A percentile compares a stretch with the other conserved stretches of the same genome.
Evolutionary conservation across 1,140 invertebrate species (phyloP).

Genomic region (Anoplophora glabripennis): DNA sequence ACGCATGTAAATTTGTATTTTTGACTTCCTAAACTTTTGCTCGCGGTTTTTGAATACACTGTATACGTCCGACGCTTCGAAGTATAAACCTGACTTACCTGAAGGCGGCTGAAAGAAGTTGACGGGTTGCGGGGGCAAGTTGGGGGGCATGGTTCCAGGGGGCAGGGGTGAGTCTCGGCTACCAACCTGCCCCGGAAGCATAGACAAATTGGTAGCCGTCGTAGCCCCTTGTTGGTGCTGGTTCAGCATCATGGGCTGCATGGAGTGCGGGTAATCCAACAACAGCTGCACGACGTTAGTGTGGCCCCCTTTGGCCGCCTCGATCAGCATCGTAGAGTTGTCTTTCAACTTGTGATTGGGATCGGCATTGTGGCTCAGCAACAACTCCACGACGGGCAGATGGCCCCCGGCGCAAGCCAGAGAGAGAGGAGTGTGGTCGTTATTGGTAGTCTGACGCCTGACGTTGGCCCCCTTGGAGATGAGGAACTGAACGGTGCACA

Average conservation of each 20-base stretch:
- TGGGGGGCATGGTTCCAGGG: constrained; percentile 38
- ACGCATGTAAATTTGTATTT: too few relatives aligned
- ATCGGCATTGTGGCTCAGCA: constrained; percentile 88
- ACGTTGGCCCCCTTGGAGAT: constrained; percentile 93
- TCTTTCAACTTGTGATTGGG: constrained; percentile 97
- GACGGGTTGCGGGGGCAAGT: constrained; percentile 46
- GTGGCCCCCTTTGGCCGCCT: constrained; percentile 96
- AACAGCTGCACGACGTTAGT: constrained; percentile 91
- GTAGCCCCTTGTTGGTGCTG: constrained; percentile 46
- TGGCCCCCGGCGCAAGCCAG: constrained; percentile 96
- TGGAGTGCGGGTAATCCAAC: constrained; percentile 89
- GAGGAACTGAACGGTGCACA: constrained; percentile 96
- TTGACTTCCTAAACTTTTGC: too few relatives aligned
- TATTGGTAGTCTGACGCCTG: constrained; percentile 87
- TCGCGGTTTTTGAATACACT: neutral
- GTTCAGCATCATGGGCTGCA: constrained; percentile 66
- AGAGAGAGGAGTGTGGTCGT: constrained; percentile 96
- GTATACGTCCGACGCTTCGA: neutral
- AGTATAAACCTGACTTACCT: constrained; percentile 26
- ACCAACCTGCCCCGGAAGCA: constrained; percentile 42
- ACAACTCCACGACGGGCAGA: constrained; percentile 84
- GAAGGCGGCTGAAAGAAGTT: constrained; percentile 48
- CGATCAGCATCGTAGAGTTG: constrained; percentile 97
- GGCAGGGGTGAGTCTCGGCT: constrained; percentile 35
- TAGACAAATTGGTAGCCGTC: constrained; percentile 45